A percentile compares a stretch with the other conserved stretches of the same genome.
Conservation (phyloP, 2,797 vertebrate genomes). For the Oophaga sylvatica region DNA sequence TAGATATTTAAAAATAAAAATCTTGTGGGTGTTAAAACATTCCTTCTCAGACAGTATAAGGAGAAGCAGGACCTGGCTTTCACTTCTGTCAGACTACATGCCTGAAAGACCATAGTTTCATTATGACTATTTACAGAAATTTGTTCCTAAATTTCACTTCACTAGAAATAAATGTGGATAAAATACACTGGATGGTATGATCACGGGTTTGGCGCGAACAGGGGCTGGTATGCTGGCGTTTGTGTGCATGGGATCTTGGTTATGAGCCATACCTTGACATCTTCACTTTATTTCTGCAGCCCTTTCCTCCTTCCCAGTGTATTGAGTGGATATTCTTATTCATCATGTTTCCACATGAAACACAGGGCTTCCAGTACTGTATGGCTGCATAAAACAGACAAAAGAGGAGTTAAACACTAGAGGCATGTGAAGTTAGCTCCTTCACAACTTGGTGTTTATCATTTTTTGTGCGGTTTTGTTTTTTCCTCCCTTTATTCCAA, state of each 20-base stretch:
- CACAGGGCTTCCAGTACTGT: conserved; percentile 77
- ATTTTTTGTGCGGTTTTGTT: no score
- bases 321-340: conserved; percentile 72
- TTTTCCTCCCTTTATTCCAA: no score
- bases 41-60: not conserved
- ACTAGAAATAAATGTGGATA: not conserved
- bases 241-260: not conserved
- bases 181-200: not conserved
- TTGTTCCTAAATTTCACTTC: not conserved
- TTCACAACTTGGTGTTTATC: no score
- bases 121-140: not conserved
- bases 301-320: conserved; percentile 84
- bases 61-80: not conserved
- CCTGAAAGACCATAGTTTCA: not conserved
- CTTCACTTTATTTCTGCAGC: conserved; percentile 80
- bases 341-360: conserved; percentile 79
- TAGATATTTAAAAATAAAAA: not conserved
- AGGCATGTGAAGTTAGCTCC: no score
- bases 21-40: not conserved
- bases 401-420: not conserved
- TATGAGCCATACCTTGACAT: conserved; percentile 76
- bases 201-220: no score
- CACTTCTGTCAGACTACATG: not conserved
- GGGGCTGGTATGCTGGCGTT: not conserved
- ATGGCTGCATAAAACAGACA: conserved; percentile 68